Base-by-base conservation (phyloP, 2,888 invertebrate genomes). In the Caenorhabditis parvicauda region DNA sequence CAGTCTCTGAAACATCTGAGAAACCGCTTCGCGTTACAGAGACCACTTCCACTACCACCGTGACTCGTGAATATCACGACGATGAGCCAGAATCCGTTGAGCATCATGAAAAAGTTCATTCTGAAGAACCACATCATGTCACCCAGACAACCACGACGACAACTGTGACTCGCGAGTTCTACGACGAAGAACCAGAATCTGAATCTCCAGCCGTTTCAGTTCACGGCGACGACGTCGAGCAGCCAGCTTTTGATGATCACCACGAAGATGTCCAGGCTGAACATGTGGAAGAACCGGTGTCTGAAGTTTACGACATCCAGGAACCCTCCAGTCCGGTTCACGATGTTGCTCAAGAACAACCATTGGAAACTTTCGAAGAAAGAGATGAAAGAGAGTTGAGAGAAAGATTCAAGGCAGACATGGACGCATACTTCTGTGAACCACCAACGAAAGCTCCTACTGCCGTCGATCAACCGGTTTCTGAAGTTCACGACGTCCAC, bases 81-180 rank as follows among this genome's bases (percentile, higher is more conserved):
- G 43, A 25, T 22, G 43, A 32, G 19, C 28, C 55, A n/a, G 54
- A 54, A 48, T 47, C 46, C 28, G 28, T 19, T 19, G 32, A 27
- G 9, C 44, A 43, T 6, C 4, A 42, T 27, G 50, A 22, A 1
- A 43, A 50, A 12, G 35, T 32, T n/a, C 35, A 41, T 25, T 21
- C 45, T 14, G 39, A 39, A 35, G 24, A 29, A 35, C 9, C 21
- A 17, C 41, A 41, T 17, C 41, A 41, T 12, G 12, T 41, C 14
- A 41, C 50, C 56, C n/a, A 21, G 41, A 53, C 51, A 1, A 56
- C 56, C 2, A 52, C 52, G 9, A 57, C 57, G 0, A 58, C 57
- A 12, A 58, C 57, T 12, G 52, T 48, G 1, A 58, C 52, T 28
- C 46, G 44, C 21, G 57, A 58, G 25, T 47, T 43, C 9, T 14